These are phyloP conservation scores for Eupithecia insigniata DNA, from an alignment of 2,888 invertebrate genomes.

Conservation along the genomic window DNA sequence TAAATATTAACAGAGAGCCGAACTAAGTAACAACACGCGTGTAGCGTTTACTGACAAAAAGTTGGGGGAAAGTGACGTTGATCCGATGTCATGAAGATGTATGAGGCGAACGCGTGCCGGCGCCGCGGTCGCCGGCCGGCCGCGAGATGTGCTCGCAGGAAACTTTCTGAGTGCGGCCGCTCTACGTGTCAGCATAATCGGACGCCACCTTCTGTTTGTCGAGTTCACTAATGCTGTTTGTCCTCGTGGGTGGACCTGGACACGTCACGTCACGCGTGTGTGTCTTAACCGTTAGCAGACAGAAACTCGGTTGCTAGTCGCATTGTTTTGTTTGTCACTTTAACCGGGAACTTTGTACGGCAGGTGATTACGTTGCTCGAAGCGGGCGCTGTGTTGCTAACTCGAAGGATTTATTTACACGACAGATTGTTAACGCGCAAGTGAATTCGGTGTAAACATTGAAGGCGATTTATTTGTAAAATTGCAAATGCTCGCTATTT, in stretches of 20 bases:
- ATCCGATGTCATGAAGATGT: constrained; percentile 59
- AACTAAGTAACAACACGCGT: constrained; percentile 61
- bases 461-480: constrained; percentile 52
- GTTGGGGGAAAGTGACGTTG: constrained; percentile 54
- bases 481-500: constrained; percentile 9
- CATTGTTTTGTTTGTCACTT: constrained; percentile 75
- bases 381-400: constrained; percentile 52
- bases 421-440: constrained; percentile 60
- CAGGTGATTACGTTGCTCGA: constrained; percentile 67
- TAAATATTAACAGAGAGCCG: constrained; percentile 72
- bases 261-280: constrained; percentile 73
- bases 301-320: constrained; percentile 71
- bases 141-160: constrained; percentile 49
- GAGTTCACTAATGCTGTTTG: constrained; percentile 79
- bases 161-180: constrained; percentile 56
- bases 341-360: constrained; percentile 67
- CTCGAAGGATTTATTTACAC: constrained; percentile 61
- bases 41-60: constrained; percentile 60
- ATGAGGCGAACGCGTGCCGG: constrained; percentile 58
- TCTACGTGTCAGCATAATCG: constrained; percentile 70
- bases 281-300: constrained; percentile 79
- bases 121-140: constrained; percentile 44
- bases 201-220: constrained; percentile 73
- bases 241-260: constrained; percentile 70
- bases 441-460: constrained; percentile 62